phyloP scores from a whole-genome alignment of 53 echinoderm and acorn worm genomes.

The Temnopleurus reevesii region DNA sequence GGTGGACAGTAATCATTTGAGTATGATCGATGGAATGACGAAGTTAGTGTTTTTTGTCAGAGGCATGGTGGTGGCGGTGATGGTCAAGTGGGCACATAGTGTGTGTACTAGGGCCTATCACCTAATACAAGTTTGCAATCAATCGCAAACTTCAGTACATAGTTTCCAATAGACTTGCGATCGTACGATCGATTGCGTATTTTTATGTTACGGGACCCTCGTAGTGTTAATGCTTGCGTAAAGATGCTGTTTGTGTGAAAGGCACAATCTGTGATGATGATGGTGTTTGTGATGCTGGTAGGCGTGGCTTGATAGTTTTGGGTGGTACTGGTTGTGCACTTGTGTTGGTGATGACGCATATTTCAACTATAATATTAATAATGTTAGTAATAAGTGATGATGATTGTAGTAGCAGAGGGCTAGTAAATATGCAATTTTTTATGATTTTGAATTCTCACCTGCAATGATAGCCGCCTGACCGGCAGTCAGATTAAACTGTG shows the following conservation, averaged over 20 bases:
- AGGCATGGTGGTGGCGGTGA: too few relatives aligned
- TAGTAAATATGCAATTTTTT: background rate
- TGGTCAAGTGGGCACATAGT: too few relatives aligned
- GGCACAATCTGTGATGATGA: background rate
- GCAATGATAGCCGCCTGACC: constrained; percentile 84
- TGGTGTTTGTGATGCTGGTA: background rate
- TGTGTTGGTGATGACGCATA: background rate
- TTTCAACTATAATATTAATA: background rate
- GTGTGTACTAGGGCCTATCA: too few relatives aligned
- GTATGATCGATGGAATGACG: background rate
- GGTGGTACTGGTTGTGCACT: background rate
- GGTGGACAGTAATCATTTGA: background rate
- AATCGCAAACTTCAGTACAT: too few relatives aligned
- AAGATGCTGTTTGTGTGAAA: background rate
- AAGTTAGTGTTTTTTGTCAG: too few relatives aligned
- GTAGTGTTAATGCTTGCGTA: background rate
- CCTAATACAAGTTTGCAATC: too few relatives aligned
- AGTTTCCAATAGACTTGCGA: too few relatives aligned
- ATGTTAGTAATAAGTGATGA: background rate
- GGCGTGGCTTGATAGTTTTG: background rate
- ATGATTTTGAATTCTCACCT: constrained; percentile 62
- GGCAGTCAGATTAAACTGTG: constrained; percentile 86
- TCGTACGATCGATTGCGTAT: too few relatives aligned
- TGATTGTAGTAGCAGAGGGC: background rate
- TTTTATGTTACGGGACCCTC: too few relatives aligned